Evolutionary conservation across 2,888 invertebrate species (phyloP), one percentile per base, ranked within the genome.

Genomic region (Trachelus troglodyta): DNA sequence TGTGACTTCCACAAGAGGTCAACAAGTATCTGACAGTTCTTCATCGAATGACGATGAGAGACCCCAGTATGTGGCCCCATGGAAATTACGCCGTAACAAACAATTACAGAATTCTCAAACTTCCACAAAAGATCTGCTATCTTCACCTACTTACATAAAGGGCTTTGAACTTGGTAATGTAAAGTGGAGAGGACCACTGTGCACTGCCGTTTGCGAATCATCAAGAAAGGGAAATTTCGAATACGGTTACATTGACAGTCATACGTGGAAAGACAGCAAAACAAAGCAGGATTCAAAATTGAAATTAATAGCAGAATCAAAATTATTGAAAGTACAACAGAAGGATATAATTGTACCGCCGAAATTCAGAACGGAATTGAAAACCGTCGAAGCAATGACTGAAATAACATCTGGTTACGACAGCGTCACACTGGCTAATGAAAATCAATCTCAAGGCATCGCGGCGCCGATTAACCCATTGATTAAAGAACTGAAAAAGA

Each of bases 81-180:
- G 56, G 56, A 56, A 56, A 23, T 56, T 56, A 56, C 56, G 56
- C 23, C 56, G 56, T 56, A 23, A 56, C 23, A 56, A 56, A 23
- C 56, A 56, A 23, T 56, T 23, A 56, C 9, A 56, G 2, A 56
- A 9, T 23, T 56, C 56, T 23, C 1, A 56, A 56, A 56, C 9
- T 56, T 56, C 56, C 23, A 23, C 56, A 23, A 56, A 56, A 2
- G 23, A 56, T 56, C 56, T 56, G 56, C 23, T 23, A 2, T 23
- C 23, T 23, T 56, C 56, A 0, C 56, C 75, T 40, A 77, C 31
- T 40, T 77, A 77, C 35, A 69, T 69, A 34, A 34, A 69, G 71
- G 77, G 71, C 4, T 77, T 77, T 12, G 69, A 74, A 34, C 69
- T 77, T 11, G 77, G 77, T 3, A 77, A 77, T 12, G 77, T 77